Conservation (phyloP, 1,140 invertebrate genomes). For the Heliconius melpomene region DNA sequence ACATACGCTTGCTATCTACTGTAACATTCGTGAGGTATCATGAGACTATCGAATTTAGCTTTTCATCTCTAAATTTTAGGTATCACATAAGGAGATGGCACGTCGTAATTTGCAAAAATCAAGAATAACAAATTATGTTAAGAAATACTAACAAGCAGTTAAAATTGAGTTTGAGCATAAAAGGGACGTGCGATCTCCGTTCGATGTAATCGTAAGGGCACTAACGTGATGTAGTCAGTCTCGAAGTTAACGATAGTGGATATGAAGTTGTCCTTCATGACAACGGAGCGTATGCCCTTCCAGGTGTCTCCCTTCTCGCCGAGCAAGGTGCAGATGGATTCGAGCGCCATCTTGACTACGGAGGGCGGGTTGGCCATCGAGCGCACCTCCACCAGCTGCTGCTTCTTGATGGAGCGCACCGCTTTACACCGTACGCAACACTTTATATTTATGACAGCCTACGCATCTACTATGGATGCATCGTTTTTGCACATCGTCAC, state of each 20-base stretch:
- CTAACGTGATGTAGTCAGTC: constrained; percentile 95
- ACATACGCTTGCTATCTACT: constrained; percentile 58
- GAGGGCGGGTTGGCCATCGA: constrained; percentile 97
- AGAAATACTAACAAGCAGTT: not conserved
- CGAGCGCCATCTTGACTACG: constrained; percentile 95
- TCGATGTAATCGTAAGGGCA: constrained; percentile 46
- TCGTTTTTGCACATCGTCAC: constrained; percentile 3
- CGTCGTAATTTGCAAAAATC: constrained; percentile 11
- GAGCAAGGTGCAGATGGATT: constrained; percentile 96
- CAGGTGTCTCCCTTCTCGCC: constrained; percentile 95
- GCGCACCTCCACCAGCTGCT: constrained; percentile 96
- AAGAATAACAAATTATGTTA: not conserved
- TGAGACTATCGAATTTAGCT: constrained; percentile 27
- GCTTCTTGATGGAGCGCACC: constrained; percentile 97
- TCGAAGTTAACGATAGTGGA: constrained; percentile 98
- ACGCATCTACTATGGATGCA: not conserved
- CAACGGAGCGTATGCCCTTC: constrained; percentile 95
- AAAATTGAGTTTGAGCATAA: too few species aligned
- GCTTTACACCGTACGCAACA: constrained; percentile 75
- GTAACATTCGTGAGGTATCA: constrained; percentile 38
- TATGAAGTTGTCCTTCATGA: constrained; percentile 99
- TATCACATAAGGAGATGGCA: constrained; percentile 24
- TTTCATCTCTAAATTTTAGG: constrained; percentile 22
- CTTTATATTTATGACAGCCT: constrained; percentile 3
- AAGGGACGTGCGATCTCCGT: constrained; percentile 45